Percentiles rank a stretch among this genome's conserved stretches.
phyloP scores from a whole-genome alignment of 2,888 invertebrate species.

The Desoria tigrina region DNA sequence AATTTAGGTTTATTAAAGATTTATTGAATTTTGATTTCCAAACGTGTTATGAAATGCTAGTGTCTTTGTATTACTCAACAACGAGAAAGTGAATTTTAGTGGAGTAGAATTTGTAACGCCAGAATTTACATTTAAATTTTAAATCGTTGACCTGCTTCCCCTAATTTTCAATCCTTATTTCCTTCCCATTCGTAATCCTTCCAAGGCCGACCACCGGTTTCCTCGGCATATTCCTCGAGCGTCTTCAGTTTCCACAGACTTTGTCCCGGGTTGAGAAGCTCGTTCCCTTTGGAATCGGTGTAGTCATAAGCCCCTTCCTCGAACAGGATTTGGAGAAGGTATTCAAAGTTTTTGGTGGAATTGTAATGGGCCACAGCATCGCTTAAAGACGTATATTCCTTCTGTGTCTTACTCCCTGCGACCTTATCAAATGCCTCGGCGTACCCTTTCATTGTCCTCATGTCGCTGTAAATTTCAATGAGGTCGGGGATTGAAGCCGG shows the following conservation, averaged over 20 bases:
- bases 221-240: slow-evolving; percentile 28
- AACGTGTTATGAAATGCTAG: no score
- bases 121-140: no score
- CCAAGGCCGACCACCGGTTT: slow-evolving; percentile 26
- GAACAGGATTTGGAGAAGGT: slow-evolving; percentile 27
- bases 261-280: slow-evolving; percentile 26
- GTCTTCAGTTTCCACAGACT: slow-evolving; percentile 29
- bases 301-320: slow-evolving; percentile 24
- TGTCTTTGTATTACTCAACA: no score
- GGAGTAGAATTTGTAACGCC: no score
- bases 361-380: slow-evolving; percentile 15
- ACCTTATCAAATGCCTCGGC: slow-evolving; percentile 24
- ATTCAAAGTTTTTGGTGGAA: slow-evolving; percentile 12
- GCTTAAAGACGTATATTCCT: slow-evolving; percentile 5
- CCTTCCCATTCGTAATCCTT: slow-evolving; percentile 18
- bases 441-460: slow-evolving; percentile 23
- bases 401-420: slow-evolving; percentile 14
- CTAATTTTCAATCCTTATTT: no score
- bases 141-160: no score
- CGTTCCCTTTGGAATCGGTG: slow-evolving; percentile 23
- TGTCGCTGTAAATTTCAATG: slow-evolving; percentile 29
- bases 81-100: no score
- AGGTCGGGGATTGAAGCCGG: slow-evolving; percentile 19
- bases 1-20: no score
- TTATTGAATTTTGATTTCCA: no score